Evolutionary conservation across 2,888 invertebrate species (phyloP), one percentile per base, ranked within the genome.

Genomic region (Malthinus seriepunctatus): DNA sequence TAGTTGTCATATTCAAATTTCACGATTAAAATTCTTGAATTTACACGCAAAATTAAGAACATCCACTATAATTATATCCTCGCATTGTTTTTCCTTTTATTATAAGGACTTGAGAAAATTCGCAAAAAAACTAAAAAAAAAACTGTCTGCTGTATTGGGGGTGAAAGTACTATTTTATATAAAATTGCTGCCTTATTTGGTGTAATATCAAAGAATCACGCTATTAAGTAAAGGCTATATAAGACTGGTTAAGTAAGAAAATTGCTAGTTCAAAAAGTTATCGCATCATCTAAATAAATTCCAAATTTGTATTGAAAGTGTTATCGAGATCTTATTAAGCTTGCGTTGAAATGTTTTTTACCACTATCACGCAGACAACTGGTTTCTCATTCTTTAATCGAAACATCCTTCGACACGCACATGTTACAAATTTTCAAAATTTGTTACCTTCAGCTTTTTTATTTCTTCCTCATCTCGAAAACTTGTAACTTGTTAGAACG

Each of bases 291-390:
- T 56, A 50, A 57, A 62, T 64, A 64, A 60, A 64, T 59, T 61
- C 60, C 48, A 56, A 62, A 63, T 65, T 63, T 60, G 60, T 65
- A 62, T 65, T 63, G 56, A 64, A 63, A 58, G 48, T 34, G 51
- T 46, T 64, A 64, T 62, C 63, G 39, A 58, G 63, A 65, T 65
- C 62, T 57, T 60, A 62, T 64, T 60, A 63, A 61, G 39, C 39
- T 42, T 42, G 39, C 39, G 39, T 42, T 60, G 32, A 46, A 63
- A 42, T 42, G 39, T 42, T 42, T 42, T 42, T 42, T 42, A 42
- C 39, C 39, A 42, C 39, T 15, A 42, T 42, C 39, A 42, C 39
- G 39, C 39, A 42, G 39, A 42, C 39, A 42, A 42, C 39, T 42
- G 39, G 39, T 42, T 42, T 42, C 23, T 42, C 23, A 42, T 42